These are phyloP conservation scores for Aurelia sp. DNA, from an alignment of 30 jellyfish, hydroid and myxozoan genomes.

Conservation along the genomic window DNA sequence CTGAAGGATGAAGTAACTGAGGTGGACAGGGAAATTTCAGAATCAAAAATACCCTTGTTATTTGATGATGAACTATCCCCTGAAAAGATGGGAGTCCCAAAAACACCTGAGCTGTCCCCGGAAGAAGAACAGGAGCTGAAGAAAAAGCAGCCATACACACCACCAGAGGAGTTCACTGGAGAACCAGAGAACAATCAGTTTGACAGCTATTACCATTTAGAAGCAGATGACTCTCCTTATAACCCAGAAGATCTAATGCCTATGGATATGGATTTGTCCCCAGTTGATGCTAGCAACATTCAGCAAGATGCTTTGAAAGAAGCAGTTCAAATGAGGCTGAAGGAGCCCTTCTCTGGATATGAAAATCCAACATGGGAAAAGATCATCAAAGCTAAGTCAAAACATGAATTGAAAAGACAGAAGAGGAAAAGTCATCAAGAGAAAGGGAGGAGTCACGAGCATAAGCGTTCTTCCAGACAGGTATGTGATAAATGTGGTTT, in stretches of 20 bases:
- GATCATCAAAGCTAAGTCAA: conserved; percentile 81
- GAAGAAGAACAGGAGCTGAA: conserved; percentile 11
- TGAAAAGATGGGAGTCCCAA: conserved; percentile 27
- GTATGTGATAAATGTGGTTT: too few species aligned
- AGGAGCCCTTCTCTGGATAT: conserved; percentile 75
- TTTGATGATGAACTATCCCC: conserved; percentile 37
- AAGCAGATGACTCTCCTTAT: conserved; percentile 83
- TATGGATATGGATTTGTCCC: conserved; percentile 41
- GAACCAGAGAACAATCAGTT: conserved; percentile 38
- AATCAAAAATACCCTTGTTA: conserved; percentile 50
- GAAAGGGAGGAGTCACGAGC: conserved; percentile 1
- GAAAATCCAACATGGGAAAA: conserved; percentile 88
- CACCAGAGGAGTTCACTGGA: conserved; percentile 53
- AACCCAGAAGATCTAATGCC: conserved; percentile 91
- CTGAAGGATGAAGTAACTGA: conserved; percentile 9
- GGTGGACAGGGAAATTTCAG: neutral
- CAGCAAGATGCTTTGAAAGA: conserved; percentile 77
- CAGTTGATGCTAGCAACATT: conserved; percentile 33
- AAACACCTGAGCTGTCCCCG: conserved; percentile 27
- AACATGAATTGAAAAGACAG: conserved; percentile 79
- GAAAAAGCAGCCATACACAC: conserved; percentile 48
- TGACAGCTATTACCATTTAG: conserved; percentile 56
- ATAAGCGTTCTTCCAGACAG: neutral
- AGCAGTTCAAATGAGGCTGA: conserved; percentile 72
- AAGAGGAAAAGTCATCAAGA: conserved; percentile 58